These are phyloP conservation scores for Sweltsa coloradensis DNA, from an alignment of 1,140 invertebrate species.

Conservation along the genomic window DNA sequence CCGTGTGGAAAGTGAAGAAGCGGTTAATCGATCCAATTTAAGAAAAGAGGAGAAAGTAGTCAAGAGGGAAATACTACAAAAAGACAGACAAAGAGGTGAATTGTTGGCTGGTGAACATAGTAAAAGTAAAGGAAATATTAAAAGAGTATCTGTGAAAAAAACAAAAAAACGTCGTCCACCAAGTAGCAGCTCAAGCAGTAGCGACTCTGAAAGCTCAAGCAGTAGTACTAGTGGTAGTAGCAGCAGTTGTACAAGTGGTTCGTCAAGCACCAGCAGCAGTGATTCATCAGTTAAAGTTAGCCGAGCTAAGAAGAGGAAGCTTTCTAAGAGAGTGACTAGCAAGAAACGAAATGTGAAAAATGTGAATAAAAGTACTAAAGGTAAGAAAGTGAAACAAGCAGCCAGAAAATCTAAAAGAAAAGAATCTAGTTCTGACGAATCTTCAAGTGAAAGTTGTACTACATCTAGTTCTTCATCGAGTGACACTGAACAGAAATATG, in stretches of 20 bases:
- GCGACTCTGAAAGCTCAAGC: not conserved
- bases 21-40: not conserved
- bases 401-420: not conserved
- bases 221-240: not conserved
- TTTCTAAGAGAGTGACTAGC: not conserved
- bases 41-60: not conserved
- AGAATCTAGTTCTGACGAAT: conserved; percentile 3
- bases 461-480: too few species aligned
- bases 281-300: not conserved
- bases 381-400: not conserved
- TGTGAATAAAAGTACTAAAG: not conserved
- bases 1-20: not conserved
- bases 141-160: not conserved
- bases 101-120: too few species aligned
- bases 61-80: not conserved
- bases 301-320: not conserved
- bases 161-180: not conserved
- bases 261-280: conserved; percentile 2
- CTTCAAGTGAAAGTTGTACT: not conserved
- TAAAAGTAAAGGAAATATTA: too few species aligned
- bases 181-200: not conserved
- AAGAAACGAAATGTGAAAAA: conserved; percentile 1
- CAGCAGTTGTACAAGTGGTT: too few species aligned
- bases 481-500: too few species aligned
- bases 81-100: not conserved